These are phyloP conservation scores for Erebia aethiops DNA, from an alignment of 2,888 invertebrate genomes.

Conservation along the genomic window DNA sequence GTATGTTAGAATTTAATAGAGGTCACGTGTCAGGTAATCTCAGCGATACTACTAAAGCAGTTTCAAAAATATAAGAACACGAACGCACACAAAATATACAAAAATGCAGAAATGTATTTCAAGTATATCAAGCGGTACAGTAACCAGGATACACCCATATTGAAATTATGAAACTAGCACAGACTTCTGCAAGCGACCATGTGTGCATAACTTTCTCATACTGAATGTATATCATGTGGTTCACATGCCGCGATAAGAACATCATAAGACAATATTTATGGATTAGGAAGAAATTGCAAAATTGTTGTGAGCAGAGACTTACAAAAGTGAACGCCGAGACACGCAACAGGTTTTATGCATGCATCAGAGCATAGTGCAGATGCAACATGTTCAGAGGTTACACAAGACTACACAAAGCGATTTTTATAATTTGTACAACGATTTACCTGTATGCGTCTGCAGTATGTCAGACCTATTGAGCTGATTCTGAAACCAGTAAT, in stretches of 20 bases:
- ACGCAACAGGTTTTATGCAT: conserved; percentile 64
- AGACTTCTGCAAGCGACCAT: conserved; percentile 24
- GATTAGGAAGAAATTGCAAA: conserved; percentile 34
- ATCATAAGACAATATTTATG: conserved; percentile 26
- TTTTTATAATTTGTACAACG: conserved; percentile 35
- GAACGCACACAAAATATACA: not conserved
- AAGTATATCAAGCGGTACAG: not conserved
- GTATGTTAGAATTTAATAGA: too few relatives aligned
- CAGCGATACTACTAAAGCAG: too few relatives aligned
- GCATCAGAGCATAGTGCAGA: conserved; percentile 54
- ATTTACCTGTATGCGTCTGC: conserved; percentile 29
- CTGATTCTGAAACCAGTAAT: not conserved
- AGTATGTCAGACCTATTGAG: conserved; percentile 23
- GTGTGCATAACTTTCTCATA: conserved; percentile 16
- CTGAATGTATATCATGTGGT: conserved; percentile 15
- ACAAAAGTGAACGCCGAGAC: conserved; percentile 39
- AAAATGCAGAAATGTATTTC: not conserved
- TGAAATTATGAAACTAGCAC: conserved; percentile 15
- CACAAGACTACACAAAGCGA: conserved; percentile 48
- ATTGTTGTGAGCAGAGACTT: conserved; percentile 19
- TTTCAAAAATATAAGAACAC: not conserved
- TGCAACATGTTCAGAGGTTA: conserved; percentile 56
- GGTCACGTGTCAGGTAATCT: too few relatives aligned
- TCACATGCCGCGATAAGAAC: conserved; percentile 24
- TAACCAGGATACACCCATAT: conserved; percentile 11